A percentile compares a stretch with the other conserved stretches of the same genome.
These are phyloP conservation scores for Phyto melanocephala DNA, from an alignment of 2,888 invertebrate species.

Conservation along the genomic window DNA sequence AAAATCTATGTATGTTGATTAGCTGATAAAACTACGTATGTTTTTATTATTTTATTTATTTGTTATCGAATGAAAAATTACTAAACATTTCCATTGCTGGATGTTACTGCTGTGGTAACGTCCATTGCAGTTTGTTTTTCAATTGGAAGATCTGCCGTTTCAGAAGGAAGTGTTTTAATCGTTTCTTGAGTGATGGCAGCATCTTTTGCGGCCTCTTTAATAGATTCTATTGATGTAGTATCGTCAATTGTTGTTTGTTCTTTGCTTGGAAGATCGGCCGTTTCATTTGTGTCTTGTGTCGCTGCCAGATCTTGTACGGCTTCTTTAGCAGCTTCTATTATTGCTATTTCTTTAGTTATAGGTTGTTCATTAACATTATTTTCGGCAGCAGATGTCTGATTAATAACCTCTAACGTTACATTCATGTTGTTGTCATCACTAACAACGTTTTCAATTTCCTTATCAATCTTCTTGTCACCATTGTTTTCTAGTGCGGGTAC, in stretches of 20 bases:
- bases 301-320: no score
- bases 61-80: neutral
- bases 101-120: neutral
- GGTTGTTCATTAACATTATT: neutral
- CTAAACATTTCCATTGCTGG: conserved; percentile 46
- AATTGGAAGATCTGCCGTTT: neutral
- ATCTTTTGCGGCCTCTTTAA: neutral
- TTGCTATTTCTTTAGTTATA: neutral
- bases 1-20: conserved; percentile 21
- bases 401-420: no score
- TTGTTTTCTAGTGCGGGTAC: neutral
- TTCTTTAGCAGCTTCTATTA: no score
- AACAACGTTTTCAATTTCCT: neutral
- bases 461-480: neutral
- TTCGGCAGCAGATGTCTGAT: neutral
- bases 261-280: no score
- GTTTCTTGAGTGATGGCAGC: neutral
- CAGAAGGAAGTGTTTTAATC: neutral
- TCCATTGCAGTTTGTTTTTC: conserved; percentile 3
- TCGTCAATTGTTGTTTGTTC: neutral
- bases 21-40: neutral
- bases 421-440: neutral
- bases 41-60: neutral
- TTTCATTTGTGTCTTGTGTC: neutral
- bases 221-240: neutral